phyloP scores from a whole-genome alignment of 1,140 invertebrate species.

The Bemisia tabaci region DNA sequence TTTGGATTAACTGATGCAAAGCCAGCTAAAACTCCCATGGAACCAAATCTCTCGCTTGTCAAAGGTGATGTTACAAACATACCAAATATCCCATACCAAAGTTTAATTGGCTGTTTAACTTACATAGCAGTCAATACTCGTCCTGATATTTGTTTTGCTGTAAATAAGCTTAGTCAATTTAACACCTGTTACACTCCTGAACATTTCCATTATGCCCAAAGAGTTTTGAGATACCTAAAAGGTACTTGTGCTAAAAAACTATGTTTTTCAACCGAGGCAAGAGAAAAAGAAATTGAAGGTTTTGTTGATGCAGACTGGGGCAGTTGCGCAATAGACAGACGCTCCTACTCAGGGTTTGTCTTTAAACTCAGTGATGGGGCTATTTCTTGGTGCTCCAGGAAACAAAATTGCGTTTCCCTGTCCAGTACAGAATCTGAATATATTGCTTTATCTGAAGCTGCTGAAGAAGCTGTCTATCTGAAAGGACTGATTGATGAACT shows the following conservation, averaged over 20 bases:
- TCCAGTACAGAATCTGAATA: conserved; percentile 34
- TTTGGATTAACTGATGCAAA: conserved; percentile 26
- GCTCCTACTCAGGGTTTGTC: conserved; percentile 28
- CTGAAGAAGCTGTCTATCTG: not conserved
- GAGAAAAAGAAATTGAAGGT: conserved; percentile 9
- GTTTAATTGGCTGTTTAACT: conserved; percentile 30
- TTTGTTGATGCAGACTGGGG: conserved; percentile 32
- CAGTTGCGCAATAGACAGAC: conserved; percentile 24
- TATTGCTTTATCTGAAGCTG: conserved; percentile 9
- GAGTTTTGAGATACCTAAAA: conserved; percentile 20
- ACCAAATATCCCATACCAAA: conserved; percentile 19
- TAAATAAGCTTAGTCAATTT: conserved; percentile 33
- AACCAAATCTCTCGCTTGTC: conserved; percentile 16
- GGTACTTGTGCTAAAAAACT: not conserved
- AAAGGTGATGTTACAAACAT: conserved; percentile 10
- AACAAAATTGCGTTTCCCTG: conserved; percentile 32
- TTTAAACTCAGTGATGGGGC: conserved; percentile 25
- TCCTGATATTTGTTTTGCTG: conserved; percentile 34
- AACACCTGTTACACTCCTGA: conserved; percentile 24
- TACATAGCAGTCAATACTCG: conserved; percentile 32
- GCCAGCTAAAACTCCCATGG: conserved; percentile 20
- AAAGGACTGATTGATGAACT: not conserved
- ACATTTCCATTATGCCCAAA: conserved; percentile 32
- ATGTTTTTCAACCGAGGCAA: conserved; percentile 3
- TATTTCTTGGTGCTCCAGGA: conserved; percentile 31